Conservation (phyloP, 23 tunicate species). For the Botrylloides violaceus region DNA sequence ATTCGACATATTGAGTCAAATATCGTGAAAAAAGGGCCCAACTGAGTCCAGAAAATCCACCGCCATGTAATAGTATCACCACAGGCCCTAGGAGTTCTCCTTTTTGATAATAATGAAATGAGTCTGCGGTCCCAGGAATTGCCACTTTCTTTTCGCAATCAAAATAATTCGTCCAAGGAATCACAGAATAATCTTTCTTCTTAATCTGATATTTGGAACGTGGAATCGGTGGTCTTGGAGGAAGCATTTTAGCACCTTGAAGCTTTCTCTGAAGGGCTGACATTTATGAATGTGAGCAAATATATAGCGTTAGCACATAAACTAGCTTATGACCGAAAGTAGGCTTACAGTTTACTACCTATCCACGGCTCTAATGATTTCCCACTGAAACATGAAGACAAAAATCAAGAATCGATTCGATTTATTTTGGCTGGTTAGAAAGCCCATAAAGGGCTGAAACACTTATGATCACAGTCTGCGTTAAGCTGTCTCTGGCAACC, state of each 20-base stretch:
- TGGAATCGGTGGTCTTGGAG: slow-evolving; percentile 11
- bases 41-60: slow-evolving; percentile 84
- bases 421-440: too few species aligned
- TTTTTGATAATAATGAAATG: slow-evolving; percentile 40
- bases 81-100: slow-evolving; percentile 32
- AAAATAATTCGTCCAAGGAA: slow-evolving; percentile 64
- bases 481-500: too few species aligned
- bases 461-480: too few species aligned
- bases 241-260: not conserved
- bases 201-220: slow-evolving; percentile 18
- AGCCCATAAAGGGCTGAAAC: too few species aligned
- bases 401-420: too few species aligned
- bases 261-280: slow-evolving; percentile 22
- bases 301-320: too few species aligned
- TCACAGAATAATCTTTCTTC: slow-evolving; percentile 52
- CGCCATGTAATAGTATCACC: slow-evolving; percentile 75
- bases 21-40: slow-evolving; percentile 66
- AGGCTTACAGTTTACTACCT: too few species aligned
- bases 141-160: slow-evolving; percentile 17
- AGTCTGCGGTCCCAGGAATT: slow-evolving; percentile 15
- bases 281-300: too few species aligned
- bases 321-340: too few species aligned
- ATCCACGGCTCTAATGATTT: too few species aligned
- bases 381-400: too few species aligned
- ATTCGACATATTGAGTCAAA: slow-evolving; percentile 30